phyloP scores from a whole-genome alignment of 2,888 invertebrate genomes.

The Galerucella pusilla region DNA sequence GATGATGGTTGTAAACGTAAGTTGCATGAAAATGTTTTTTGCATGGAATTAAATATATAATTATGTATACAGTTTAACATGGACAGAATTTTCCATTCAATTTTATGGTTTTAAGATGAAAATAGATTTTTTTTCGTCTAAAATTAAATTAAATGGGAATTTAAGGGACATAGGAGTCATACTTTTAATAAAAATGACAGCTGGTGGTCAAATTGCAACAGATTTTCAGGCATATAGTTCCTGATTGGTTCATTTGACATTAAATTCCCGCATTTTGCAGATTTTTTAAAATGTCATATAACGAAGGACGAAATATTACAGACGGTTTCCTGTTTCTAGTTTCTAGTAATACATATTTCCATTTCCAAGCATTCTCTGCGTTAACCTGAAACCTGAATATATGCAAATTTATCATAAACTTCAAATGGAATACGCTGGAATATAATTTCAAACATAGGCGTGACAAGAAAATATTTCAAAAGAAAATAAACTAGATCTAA shows the following conservation, averaged over 20 bases:
- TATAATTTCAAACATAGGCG: neutral
- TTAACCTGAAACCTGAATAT: conserved; percentile 21
- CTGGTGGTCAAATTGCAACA: no score
- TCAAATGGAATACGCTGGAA: conserved; percentile 25
- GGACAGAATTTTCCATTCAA: no score
- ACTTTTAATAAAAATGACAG: no score
- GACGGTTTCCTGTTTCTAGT: neutral
- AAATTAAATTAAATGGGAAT: no score
- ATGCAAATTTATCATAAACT: conserved; percentile 42
- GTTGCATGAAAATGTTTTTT: conserved; percentile 58
- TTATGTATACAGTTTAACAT: no score
- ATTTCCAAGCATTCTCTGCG: neutral
- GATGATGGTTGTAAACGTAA: conserved; percentile 75
- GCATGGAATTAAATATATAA: neutral
- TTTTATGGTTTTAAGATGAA: no score
- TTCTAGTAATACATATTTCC: neutral
- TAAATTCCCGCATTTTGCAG: neutral
- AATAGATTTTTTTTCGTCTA: no score
- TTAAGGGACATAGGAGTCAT: no score
- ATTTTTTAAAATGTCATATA: neutral
- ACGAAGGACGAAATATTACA: conserved; percentile 1
- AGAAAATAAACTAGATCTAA: neutral
- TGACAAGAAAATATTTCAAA: neutral
- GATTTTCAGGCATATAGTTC: no score
- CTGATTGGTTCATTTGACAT: no score